Conservation (phyloP, 1,140 invertebrate species). For the Wiebesia pumilae region DNA sequence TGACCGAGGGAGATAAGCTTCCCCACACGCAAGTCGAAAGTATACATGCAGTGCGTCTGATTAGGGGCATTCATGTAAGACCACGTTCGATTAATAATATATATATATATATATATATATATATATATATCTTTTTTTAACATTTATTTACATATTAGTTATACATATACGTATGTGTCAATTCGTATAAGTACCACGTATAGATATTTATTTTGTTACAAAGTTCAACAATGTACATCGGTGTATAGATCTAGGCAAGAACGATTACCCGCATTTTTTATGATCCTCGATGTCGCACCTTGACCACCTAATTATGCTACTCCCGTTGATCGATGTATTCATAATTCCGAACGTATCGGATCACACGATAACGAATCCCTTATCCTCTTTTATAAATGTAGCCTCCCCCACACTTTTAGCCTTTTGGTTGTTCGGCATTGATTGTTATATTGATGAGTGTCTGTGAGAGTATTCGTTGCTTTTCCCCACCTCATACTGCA, state of each 20-base stretch:
- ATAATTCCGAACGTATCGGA: neutral
- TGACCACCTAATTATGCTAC: neutral
- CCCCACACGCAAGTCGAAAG: neutral
- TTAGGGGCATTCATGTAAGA: constrained; percentile 71
- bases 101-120: constrained; percentile 24
- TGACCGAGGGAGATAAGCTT: neutral
- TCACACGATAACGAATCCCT: neutral
- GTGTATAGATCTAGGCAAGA: constrained; percentile 22
- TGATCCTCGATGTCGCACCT: constrained; percentile 41
- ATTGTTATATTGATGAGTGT: neutral
- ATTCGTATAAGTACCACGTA: constrained; percentile 24
- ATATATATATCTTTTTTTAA: constrained; percentile 26
- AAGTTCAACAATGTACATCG: neutral
- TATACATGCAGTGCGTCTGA: constrained; percentile 62
- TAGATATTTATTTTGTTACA: constrained; percentile 28
- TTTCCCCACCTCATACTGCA: neutral
- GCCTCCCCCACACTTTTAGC: neutral
- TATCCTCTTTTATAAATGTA: constrained; percentile 5
- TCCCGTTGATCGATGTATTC: neutral
- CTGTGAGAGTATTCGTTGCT: neutral
- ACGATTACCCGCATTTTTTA: constrained; percentile 41
- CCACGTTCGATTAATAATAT: constrained; percentile 60
- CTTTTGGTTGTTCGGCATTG: neutral
- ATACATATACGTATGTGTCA: constrained; percentile 26
- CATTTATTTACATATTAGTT: neutral